Percentiles rank a stretch among this genome's conserved stretches.
phyloP scores from a whole-genome alignment of 2,797 vertebrate species.

The Simalia tracyae region DNA sequence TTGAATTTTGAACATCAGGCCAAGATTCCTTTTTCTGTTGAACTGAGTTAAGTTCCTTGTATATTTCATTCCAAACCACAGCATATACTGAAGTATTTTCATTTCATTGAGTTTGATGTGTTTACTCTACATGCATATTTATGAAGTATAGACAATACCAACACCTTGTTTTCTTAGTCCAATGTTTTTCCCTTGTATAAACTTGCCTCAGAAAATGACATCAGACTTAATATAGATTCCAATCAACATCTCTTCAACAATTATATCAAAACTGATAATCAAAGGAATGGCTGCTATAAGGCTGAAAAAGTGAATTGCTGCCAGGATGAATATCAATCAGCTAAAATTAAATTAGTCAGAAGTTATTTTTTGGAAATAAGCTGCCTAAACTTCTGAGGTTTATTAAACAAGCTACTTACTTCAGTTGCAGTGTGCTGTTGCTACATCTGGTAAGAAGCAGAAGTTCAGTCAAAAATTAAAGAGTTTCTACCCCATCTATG shows the following conservation, averaged over 20 bases:
- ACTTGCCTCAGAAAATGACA: neutral
- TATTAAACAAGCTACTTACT: neutral
- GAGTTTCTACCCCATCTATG: neutral
- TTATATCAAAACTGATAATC: neutral
- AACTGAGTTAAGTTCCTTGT: neutral
- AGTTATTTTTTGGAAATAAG: neutral
- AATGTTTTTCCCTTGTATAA: neutral
- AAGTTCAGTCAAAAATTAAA: neutral
- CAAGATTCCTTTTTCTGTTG: slow-evolving; percentile 1
- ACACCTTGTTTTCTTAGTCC: neutral
- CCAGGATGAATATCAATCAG: neutral
- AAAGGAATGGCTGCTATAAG: neutral
- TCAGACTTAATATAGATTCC: neutral
- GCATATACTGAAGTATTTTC: neutral
- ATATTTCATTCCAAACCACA: neutral
- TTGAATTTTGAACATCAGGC: neutral
- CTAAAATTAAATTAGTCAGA: neutral
- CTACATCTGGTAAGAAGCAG: neutral
- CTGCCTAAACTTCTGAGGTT: neutral
- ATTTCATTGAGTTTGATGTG: slow-evolving; percentile 7
- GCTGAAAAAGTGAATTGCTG: neutral
- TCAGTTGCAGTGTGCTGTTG: neutral
- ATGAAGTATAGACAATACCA: neutral
- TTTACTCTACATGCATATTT: neutral
- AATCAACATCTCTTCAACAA: neutral